Evolutionary conservation across 2,888 invertebrate species (phyloP).

Genomic region (Gerris lacustris): DNA sequence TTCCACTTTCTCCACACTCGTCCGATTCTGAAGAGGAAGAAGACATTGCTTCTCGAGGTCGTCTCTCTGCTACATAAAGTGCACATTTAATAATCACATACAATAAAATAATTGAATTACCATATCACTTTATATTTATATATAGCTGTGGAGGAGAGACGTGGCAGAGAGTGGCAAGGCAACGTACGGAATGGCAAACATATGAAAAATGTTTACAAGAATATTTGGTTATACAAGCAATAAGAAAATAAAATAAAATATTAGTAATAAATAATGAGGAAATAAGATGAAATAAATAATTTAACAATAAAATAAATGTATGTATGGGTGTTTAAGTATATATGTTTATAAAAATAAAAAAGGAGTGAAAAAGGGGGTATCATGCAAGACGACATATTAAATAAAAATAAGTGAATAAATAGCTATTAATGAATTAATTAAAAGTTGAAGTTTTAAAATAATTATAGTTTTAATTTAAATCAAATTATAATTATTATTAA

Average conservation of each 20-base stretch:
- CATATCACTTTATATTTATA: not conserved
- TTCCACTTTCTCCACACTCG: slow-evolving; percentile 27
- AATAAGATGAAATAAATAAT: not conserved
- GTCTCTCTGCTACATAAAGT: not conserved
- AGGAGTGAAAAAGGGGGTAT: not conserved
- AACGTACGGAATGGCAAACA: too few species aligned
- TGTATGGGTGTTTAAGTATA: not conserved
- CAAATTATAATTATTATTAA: too few species aligned
- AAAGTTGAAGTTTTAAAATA: too few species aligned
- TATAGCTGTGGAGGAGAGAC: too few species aligned
- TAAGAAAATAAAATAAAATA: too few species aligned
- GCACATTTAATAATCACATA: not conserved
- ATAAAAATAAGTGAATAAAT: too few species aligned
- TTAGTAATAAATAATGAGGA: too few species aligned
- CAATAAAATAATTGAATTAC: not conserved
- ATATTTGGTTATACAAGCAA: too few species aligned
- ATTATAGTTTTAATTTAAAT: too few species aligned
- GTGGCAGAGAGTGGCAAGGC: not conserved
- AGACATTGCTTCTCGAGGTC: slow-evolving; percentile 14
- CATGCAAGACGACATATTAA: too few species aligned
- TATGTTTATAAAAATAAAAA: not conserved
- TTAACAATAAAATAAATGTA: not conserved
- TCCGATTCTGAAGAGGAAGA: slow-evolving; percentile 26
- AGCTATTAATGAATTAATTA: too few species aligned
- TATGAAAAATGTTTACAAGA: too few species aligned